Percentiles rank a stretch among this genome's conserved stretches.
Conservation (phyloP, 2,113 vertebrate genomes). For the Podocnemis expansa region DNA sequence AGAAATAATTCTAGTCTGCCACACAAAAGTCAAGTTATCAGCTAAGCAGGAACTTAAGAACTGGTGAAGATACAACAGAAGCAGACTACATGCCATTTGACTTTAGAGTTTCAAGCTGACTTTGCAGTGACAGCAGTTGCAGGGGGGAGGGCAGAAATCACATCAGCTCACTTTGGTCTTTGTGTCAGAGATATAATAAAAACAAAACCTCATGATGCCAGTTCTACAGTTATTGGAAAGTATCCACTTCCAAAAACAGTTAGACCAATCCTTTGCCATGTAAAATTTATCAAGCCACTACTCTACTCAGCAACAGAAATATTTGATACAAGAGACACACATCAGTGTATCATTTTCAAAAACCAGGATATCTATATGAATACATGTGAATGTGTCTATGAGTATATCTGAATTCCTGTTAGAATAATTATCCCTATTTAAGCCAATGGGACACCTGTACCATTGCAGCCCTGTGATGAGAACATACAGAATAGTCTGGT, state of each 20-base stretch:
- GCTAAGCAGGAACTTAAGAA: not conserved
- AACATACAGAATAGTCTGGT: not conserved
- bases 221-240: not conserved
- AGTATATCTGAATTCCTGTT: not conserved
- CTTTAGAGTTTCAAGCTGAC: not conserved
- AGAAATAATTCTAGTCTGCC: not conserved
- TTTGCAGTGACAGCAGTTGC: not conserved
- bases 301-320: not conserved
- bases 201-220: not conserved
- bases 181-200: not conserved
- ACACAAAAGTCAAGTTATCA: not conserved
- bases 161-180: not conserved
- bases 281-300: not conserved
- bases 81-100: not conserved
- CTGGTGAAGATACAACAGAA: not conserved
- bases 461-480: constrained; percentile 20
- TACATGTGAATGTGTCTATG: not conserved
- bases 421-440: not conserved
- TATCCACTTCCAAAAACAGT: not conserved
- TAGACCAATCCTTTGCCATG: not conserved
- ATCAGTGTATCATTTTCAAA: not conserved
- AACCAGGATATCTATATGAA: not conserved
- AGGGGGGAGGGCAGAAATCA: not conserved
- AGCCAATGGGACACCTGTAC: not conserved
- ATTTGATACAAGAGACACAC: not conserved